Base-by-base conservation (phyloP, 2,888 invertebrate genomes). In the Tinea semifulvella region DNA sequence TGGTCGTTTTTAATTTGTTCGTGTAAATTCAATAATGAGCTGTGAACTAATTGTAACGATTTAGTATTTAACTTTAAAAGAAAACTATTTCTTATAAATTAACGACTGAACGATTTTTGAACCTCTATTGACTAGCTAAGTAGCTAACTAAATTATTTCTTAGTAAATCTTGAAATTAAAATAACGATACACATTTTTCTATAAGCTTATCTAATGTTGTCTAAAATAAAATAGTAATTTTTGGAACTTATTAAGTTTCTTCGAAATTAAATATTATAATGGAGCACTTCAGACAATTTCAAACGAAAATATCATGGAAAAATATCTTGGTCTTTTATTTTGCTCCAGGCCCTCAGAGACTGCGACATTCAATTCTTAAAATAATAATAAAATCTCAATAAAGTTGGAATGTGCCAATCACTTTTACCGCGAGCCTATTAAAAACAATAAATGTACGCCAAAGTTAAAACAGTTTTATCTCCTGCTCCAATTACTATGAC, bases 41-140 rank as follows among this genome's bases (percentile, higher is more conserved):
- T 66, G 63, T 63, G 64, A 65, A 63, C 60, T 60, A 35, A 58
- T 58, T 55, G 60, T 54, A 53, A 47, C 56, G 53, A 58, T 55
- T 58, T 53, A 54, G 49, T 46, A 48, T 52, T 46, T 47, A 47
- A 48, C 48, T 46, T 48, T 50, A 50, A 53, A 54, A 14, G 7
- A 35, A 35, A 22, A 63, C 63, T 65, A 69, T 67, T 68, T 74
- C 68, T 71, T 70, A 70, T 62, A 70, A 65, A 67, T 65, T 68
- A 62, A 35, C 53, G 79, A 77, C 76, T 77, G 77, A 77, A 57
- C 54, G 63, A 64, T 65, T 79, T 77, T 79, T 65, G 65, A 73
- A 68, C 61, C 65, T 73, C 63, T 69, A 35, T 35, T 22, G 25
- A 7, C 25, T 8, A 7, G 25, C 19, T 22, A 22, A 22, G 25